These are phyloP conservation scores for Callinectes sapidus DNA, from an alignment of 2,888 invertebrate species.

Conservation along the genomic window DNA sequence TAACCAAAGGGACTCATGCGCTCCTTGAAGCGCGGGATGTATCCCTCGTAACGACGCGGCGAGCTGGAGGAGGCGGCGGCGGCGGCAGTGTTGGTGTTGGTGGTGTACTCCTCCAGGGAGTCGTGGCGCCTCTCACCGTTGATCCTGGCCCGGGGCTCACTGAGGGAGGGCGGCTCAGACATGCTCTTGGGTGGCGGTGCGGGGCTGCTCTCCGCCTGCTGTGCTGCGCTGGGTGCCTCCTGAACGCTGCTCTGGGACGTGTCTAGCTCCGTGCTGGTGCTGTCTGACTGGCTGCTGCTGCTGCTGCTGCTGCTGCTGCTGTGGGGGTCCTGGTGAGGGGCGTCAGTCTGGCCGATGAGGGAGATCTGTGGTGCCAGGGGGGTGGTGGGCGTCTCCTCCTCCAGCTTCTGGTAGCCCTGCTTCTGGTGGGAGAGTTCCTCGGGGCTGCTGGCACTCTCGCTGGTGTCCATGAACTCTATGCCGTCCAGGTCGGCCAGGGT, in stretches of 20 bases:
- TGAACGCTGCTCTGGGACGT: slow-evolving; percentile 63
- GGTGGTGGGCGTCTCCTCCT: slow-evolving; percentile 64
- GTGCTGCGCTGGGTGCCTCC: slow-evolving; percentile 45
- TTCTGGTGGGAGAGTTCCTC: slow-evolving; percentile 55
- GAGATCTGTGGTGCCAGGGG: slow-evolving; percentile 60
- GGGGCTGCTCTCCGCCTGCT: background rate
- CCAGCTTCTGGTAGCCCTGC: slow-evolving; percentile 60
- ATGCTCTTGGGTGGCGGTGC: slow-evolving; percentile 48
- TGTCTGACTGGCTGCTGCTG: slow-evolving; percentile 52
- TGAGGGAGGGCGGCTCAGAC: slow-evolving; percentile 65
- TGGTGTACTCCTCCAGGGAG: slow-evolving; percentile 57
- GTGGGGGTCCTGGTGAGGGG: background rate
- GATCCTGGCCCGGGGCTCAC: slow-evolving; percentile 45
- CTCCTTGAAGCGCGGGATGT: slow-evolving; percentile 70
- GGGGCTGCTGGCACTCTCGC: slow-evolving; percentile 69
- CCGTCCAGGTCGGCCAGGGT: slow-evolving; percentile 64
- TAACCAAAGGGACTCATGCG: slow-evolving; percentile 67
- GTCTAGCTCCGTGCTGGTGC: slow-evolving; percentile 58
- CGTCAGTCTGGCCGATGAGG: slow-evolving; percentile 15
- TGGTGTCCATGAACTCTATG: slow-evolving; percentile 69
- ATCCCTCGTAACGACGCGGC: slow-evolving; percentile 66
- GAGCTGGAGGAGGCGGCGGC: background rate
- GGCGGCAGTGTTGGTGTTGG: too few relatives aligned
- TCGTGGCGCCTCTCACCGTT: slow-evolving; percentile 59
- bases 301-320: slow-evolving; percentile 18